These are phyloP conservation scores for Caracal caracal DNA, from an alignment of 2,113 vertebrate genomes.

Conservation along the genomic window DNA sequence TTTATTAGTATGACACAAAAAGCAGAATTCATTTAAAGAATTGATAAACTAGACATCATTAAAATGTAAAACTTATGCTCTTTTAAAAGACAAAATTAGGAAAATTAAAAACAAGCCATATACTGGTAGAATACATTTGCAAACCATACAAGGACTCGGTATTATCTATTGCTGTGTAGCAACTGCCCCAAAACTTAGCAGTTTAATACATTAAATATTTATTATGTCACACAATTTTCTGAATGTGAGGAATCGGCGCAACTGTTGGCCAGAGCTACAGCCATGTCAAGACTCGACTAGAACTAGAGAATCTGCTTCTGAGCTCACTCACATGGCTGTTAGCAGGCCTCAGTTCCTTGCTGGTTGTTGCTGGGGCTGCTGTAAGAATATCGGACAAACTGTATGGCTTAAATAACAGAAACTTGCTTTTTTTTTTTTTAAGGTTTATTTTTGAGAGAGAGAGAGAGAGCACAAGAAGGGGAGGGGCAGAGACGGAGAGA, in stretches of 20 bases:
- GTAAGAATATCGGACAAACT: background rate
- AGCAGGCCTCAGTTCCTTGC: background rate
- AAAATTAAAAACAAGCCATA: background rate
- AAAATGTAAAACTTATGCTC: background rate
- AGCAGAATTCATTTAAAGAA: background rate
- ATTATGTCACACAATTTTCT: background rate
- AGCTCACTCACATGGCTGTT: background rate
- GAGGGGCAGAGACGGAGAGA: too few relatives aligned
- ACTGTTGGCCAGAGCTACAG: background rate
- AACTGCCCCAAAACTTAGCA: background rate
- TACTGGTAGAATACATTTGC: background rate
- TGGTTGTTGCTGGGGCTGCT: background rate
- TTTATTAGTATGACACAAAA: background rate
- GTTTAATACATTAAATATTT: background rate
- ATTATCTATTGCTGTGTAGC: background rate
- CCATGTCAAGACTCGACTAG: background rate
- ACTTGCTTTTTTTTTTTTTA: background rate
- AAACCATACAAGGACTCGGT: background rate
- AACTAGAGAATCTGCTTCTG: background rate
- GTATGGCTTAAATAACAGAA: background rate
- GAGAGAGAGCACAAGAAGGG: too few relatives aligned
- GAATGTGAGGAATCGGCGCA: background rate
- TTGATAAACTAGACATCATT: background rate
- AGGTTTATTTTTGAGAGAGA: too few relatives aligned
- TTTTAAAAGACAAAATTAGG: background rate